Base-by-base conservation (phyloP, 1,140 invertebrate species). In the Sarcophaga bullata region DNA sequence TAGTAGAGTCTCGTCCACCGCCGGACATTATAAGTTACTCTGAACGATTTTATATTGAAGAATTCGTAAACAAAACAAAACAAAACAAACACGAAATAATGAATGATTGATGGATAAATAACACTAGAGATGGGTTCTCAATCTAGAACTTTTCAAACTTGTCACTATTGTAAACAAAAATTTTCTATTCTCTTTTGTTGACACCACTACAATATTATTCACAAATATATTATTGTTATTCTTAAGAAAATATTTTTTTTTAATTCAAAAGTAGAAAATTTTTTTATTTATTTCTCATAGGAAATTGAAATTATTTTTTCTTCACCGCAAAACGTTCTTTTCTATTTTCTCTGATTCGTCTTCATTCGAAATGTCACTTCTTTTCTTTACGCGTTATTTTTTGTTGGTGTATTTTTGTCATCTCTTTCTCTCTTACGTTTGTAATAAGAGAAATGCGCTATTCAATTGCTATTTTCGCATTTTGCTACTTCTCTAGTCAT, bases 1-100 rank as follows among this genome's bases (percentile, higher is more conserved):
- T 84, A 82, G 82, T 86, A 83, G 85, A 87, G 73, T 89, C 87
- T 83, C 88, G 88, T 82, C 87, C 87, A 68, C 87, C 87, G 48
- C 87, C 87, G 17, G 87, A 89, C 87, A 89, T 89, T 75, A 25
- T 81, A 62, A 80, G 25, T 49, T 25, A 46, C 58, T 80, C 47
- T 80, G n/a, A 78, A 25, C 48, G 75, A 78, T 78, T 47, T 78
- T 78, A 78, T 78, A 78, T 78, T 78, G 75, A 78, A 78, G 25
- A 68, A 19, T 19, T 19, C 62, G 62, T 68, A 68, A 19, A 19
- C 62, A 68, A 52, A 10, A 52, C 50, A 50, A 50, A 50, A 50
- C n/a, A 52, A 68, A 68, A 68, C 62, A 68, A 68, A 68, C 62
- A 68, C 62, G 17, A 68, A 62, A 68, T 17, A n/a, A 48, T 50